Percentiles rank a stretch among this genome's conserved stretches.
phyloP scores from a whole-genome alignment of 2,113 vertebrate genomes.

The Gallinago media region DNA sequence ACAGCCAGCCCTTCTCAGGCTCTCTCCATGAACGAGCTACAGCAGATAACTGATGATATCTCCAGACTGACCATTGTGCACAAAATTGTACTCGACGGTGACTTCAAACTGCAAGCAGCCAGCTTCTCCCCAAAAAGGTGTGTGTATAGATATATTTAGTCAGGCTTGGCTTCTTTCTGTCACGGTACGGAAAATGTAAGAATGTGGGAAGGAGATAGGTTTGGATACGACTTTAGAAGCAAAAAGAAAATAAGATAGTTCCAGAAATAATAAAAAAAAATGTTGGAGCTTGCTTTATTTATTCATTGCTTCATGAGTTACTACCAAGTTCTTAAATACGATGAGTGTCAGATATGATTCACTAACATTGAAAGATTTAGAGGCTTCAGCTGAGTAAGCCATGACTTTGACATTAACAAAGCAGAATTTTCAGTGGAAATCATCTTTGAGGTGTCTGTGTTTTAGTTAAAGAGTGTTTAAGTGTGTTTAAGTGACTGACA shows the following conservation, averaged over 20 bases:
- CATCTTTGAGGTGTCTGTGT: not conserved
- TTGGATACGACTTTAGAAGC: not conserved
- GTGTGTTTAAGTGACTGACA: not conserved
- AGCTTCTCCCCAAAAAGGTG: constrained; percentile 67
- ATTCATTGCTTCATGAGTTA: not conserved
- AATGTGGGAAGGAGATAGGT: not conserved
- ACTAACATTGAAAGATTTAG: not conserved
- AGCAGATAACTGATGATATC: constrained; percentile 51
- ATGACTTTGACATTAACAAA: not conserved
- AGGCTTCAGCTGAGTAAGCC: not conserved
- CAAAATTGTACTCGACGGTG: constrained; percentile 61
- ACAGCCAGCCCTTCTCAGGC: constrained; percentile 61
- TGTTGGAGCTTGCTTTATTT: not conserved
- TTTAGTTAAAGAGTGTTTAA: not conserved
- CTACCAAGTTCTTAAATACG: not conserved
- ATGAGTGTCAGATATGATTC: not conserved
- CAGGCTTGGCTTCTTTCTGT: not conserved
- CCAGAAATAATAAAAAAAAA: not conserved
- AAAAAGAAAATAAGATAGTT: not conserved
- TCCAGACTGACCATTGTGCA: constrained; percentile 69
- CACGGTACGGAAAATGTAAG: not conserved
- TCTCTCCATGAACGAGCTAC: constrained; percentile 42
- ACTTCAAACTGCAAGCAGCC: constrained; percentile 63
- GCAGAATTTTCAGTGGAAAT: not conserved
- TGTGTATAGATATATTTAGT: not conserved